Evolutionary conservation across 2,888 invertebrate genomes (phyloP).

Genomic region (Muscina levida): DNA sequence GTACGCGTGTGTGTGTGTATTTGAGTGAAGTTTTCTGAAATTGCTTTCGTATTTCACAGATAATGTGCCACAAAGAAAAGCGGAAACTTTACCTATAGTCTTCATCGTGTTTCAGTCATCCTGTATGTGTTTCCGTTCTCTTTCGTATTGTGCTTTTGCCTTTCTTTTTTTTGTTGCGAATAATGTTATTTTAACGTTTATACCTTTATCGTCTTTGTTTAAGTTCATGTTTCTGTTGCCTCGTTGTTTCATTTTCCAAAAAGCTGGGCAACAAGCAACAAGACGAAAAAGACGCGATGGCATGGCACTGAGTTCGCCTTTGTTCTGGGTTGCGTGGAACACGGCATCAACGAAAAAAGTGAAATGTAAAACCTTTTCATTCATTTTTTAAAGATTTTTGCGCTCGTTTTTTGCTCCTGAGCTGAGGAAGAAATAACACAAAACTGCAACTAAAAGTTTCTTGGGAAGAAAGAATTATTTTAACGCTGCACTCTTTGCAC

Average conservation of each 20-base stretch:
- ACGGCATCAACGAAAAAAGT: neutral
- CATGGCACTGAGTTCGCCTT: neutral
- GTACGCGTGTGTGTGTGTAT: neutral
- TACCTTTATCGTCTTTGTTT: slow-evolving; percentile 39
- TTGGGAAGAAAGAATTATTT: neutral
- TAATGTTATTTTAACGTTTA: slow-evolving; percentile 35
- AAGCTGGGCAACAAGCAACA: no score
- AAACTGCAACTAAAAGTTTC: slow-evolving; percentile 29
- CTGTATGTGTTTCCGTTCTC: neutral
- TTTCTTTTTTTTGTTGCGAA: slow-evolving; percentile 11
- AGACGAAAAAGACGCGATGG: no score
- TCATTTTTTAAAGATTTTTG: slow-evolving; percentile 2
- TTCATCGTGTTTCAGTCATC: slow-evolving; percentile 40
- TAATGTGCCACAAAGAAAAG: slow-evolving; percentile 46
- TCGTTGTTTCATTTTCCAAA: neutral
- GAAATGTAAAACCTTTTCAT: slow-evolving; percentile 33
- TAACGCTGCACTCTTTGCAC: neutral
- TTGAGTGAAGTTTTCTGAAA: slow-evolving; percentile 15
- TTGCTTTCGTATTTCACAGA: slow-evolving; percentile 40
- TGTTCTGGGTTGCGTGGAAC: neutral
- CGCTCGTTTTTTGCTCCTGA: neutral
- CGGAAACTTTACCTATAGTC: slow-evolving; percentile 61
- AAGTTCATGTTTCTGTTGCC: slow-evolving; percentile 33
- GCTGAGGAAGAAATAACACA: neutral
- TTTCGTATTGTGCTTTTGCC: neutral